phyloP scores from a whole-genome alignment of 2,888 invertebrate species.

The Torymus tubicola region DNA sequence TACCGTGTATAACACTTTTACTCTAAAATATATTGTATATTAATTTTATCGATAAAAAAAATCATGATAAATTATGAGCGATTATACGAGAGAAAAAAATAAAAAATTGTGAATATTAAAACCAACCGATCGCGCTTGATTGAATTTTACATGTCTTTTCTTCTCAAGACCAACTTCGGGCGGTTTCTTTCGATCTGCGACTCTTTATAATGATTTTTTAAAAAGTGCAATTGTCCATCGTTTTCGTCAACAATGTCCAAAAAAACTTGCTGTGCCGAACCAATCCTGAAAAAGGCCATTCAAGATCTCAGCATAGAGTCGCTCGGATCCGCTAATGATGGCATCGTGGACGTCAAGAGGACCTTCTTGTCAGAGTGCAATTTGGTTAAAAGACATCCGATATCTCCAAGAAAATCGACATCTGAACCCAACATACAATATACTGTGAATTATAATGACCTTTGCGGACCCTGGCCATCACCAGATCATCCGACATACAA shows the following conservation, averaged over 20 bases:
- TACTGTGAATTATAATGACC: slow-evolving; percentile 65
- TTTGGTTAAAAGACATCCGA: slow-evolving; percentile 42
- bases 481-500: slow-evolving; percentile 60
- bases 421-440: slow-evolving; percentile 63
- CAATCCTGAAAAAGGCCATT: slow-evolving; percentile 52
- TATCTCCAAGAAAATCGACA: slow-evolving; percentile 36
- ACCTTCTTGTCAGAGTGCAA: slow-evolving; percentile 50
- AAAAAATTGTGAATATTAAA: slow-evolving; percentile 68
- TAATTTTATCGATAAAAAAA: slow-evolving; percentile 74
- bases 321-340: slow-evolving; percentile 20
- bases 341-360: slow-evolving; percentile 40
- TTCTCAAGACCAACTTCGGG: slow-evolving; percentile 55
- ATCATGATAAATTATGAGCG: slow-evolving; percentile 73
- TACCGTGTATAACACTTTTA: slow-evolving; percentile 74
- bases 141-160: slow-evolving; percentile 49
- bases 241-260: slow-evolving; percentile 49
- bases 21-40: slow-evolving; percentile 75
- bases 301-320: slow-evolving; percentile 51
- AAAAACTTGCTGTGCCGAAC: slow-evolving; percentile 45
- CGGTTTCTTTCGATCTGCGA: slow-evolving; percentile 35
- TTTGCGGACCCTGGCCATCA: slow-evolving; percentile 66
- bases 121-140: slow-evolving; percentile 47
- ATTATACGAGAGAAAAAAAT: slow-evolving; percentile 66
- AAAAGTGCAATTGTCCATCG: slow-evolving; percentile 55
- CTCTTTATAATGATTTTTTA: slow-evolving; percentile 45